Conservation (phyloP, 2,797 vertebrate species). For the Gallinago nigripennis region DNA sequence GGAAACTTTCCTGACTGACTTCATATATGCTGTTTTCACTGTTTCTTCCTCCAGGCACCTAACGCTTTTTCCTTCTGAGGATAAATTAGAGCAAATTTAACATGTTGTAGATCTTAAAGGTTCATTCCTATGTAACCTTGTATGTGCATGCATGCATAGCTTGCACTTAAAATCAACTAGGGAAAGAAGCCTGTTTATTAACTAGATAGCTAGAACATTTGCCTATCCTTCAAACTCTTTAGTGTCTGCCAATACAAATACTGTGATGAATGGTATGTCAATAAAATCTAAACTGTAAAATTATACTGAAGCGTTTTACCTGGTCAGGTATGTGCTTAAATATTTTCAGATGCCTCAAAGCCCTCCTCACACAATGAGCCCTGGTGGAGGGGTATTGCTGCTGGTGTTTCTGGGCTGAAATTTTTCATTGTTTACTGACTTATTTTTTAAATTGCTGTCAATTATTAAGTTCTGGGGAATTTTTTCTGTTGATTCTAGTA, state of each 20-base stretch:
- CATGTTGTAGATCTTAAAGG: neutral
- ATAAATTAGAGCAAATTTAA: neutral
- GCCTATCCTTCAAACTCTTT: neutral
- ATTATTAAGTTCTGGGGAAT: neutral
- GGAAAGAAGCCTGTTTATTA: neutral
- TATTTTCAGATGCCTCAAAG: neutral
- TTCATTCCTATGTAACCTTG: neutral
- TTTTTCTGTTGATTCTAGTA: neutral
- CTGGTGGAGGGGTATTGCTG: neutral
- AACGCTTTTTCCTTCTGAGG: neutral
- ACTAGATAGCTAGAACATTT: neutral
- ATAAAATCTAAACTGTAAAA: neutral
- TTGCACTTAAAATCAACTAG: neutral
- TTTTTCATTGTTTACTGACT: neutral
- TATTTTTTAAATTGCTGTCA: constrained; percentile 23
- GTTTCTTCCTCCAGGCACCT: neutral
- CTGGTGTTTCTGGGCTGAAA: constrained; percentile 15
- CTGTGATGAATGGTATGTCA: neutral
- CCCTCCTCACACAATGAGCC: neutral
- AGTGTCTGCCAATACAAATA: neutral
- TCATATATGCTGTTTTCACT: neutral
- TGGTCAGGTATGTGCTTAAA: neutral
- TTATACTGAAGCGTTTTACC: neutral
- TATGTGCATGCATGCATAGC: neutral
- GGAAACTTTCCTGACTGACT: neutral